These are phyloP conservation scores for Cataglyphis rosenhaueri DNA, from an alignment of 2,888 invertebrate species.

Conservation along the genomic window DNA sequence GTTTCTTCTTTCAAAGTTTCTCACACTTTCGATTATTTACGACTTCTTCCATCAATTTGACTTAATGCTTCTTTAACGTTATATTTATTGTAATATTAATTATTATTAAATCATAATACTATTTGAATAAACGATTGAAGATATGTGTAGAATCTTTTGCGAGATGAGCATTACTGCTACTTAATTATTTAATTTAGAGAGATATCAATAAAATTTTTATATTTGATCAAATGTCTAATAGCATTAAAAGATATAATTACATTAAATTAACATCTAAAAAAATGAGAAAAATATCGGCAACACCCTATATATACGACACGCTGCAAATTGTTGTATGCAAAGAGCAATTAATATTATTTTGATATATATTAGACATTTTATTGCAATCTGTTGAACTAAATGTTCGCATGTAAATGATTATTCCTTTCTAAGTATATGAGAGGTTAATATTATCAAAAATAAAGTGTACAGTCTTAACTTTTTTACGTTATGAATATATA, in stretches of 20 bases:
- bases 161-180: neutral
- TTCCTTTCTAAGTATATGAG: neutral
- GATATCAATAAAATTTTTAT: neutral
- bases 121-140: neutral
- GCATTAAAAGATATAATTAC: neutral
- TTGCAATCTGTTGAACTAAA: neutral
- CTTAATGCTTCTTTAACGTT: neutral
- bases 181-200: neutral
- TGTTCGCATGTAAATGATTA: neutral
- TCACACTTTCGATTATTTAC: neutral
- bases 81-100: neutral
- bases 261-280: neutral
- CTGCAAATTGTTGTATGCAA: slow-evolving; percentile 5
- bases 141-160: neutral
- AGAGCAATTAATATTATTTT: slow-evolving; percentile 17
- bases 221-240: neutral
- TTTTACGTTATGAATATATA: neutral
- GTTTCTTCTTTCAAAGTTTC: neutral
- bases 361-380: slow-evolving; percentile 13
- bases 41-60: neutral
- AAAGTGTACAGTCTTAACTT: neutral
- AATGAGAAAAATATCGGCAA: neutral
- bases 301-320: neutral
- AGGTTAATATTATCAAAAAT: neutral
- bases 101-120: neutral